phyloP scores from a whole-genome alignment of 2,797 vertebrate genomes.

The Paguma larvata region DNA sequence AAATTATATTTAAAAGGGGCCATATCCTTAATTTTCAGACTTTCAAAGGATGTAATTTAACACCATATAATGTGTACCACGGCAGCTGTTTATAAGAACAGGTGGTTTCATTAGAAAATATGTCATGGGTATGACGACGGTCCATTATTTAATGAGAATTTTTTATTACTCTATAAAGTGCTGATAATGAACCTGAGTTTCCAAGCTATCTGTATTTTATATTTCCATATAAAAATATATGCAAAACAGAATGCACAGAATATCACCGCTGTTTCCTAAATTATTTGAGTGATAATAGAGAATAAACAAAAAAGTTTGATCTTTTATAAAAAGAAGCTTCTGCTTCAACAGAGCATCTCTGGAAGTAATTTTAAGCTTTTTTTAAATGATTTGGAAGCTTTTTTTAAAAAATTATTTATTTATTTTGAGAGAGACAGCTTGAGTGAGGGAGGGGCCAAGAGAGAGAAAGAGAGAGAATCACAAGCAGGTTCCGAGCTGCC shows the following conservation, averaged over 20 bases:
- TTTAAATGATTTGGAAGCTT: no score
- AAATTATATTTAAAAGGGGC: neutral
- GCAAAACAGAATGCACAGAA: neutral
- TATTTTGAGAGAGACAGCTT: no score
- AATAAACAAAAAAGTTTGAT: neutral
- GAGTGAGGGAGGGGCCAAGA: no score
- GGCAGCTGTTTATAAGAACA: neutral
- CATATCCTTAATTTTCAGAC: neutral
- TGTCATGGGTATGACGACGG: neutral
- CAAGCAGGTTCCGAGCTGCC: no score
- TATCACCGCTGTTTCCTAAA: constrained; percentile 6
- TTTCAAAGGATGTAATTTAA: neutral
- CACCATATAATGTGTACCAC: neutral
- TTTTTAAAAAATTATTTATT: no score
- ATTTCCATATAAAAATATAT: constrained; percentile 26
- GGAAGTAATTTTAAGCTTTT: neutral
- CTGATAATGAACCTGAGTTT: constrained; percentile 28
- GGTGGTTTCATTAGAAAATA: constrained; percentile 5
- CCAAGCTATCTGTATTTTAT: neutral
- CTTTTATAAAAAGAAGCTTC: neutral
- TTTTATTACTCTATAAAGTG: constrained; percentile 13
- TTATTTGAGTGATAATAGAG: neutral
- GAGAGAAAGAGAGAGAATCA: no score
- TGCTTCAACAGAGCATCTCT: neutral
- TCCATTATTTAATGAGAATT: constrained; percentile 8